Evolutionary conservation across 2,888 invertebrate genomes (phyloP).

Genomic region (Altica lythri): DNA sequence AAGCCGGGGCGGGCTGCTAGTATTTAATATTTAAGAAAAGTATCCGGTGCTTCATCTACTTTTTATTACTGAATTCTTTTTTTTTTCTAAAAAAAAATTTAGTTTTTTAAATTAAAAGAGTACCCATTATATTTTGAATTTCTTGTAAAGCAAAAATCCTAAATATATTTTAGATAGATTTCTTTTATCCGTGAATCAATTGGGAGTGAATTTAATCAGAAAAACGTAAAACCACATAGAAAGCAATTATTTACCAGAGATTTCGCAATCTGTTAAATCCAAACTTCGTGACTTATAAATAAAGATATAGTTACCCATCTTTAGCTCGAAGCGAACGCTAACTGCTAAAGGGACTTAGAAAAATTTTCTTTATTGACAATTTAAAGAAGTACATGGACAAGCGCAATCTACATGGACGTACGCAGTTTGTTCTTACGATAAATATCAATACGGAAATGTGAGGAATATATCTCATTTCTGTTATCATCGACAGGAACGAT

Average conservation of each 20-base stretch:
- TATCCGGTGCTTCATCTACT: too few species aligned
- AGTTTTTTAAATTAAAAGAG: too few species aligned
- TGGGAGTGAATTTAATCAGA: too few species aligned
- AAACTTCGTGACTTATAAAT: slow-evolving; percentile 48
- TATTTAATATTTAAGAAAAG: too few species aligned
- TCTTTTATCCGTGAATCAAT: too few species aligned
- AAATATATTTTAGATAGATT: too few species aligned
- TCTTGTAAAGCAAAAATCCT: too few species aligned
- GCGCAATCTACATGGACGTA: slow-evolving; percentile 41
- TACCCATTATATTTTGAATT: too few species aligned
- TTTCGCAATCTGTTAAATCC: slow-evolving; percentile 43
- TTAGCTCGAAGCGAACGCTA: slow-evolving; percentile 33
- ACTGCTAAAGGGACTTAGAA: slow-evolving; percentile 41
- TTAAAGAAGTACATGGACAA: slow-evolving; percentile 44
- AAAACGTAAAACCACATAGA: too few species aligned
- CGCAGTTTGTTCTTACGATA: slow-evolving; percentile 46
- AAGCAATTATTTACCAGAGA: slow-evolving; percentile 43
- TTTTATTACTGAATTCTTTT: too few species aligned
- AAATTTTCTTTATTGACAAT: slow-evolving; percentile 47
- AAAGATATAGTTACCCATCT: slow-evolving; percentile 50
- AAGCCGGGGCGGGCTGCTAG: too few species aligned
- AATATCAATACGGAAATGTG: slow-evolving; percentile 43
- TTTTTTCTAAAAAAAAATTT: too few species aligned
- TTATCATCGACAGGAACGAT: slow-evolving; percentile 16
- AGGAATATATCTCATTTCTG: slow-evolving; percentile 38